phyloP scores from a whole-genome alignment of 2,888 invertebrate genomes.

The Phaonia tiefii region DNA sequence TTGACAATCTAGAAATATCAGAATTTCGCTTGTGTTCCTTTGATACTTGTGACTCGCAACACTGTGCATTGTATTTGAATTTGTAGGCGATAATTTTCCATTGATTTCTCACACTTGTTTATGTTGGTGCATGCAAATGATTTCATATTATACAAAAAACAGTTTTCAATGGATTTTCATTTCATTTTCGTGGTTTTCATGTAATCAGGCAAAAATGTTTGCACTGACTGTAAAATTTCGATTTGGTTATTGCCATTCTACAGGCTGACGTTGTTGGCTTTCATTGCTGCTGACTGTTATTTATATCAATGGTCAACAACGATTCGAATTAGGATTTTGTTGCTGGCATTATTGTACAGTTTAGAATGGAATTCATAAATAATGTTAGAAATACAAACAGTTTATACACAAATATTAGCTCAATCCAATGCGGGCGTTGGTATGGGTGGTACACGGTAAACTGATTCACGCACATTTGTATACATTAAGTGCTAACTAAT shows the following conservation, averaged over 20 bases:
- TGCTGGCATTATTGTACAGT: conserved; percentile 21
- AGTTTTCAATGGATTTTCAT: conserved; percentile 35
- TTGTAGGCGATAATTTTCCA: too few relatives aligned
- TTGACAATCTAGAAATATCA: too few relatives aligned
- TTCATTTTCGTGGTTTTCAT: conserved; percentile 35
- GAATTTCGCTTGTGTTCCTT: too few relatives aligned
- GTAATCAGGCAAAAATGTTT: conserved; percentile 29
- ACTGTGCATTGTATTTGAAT: conserved; percentile 28
- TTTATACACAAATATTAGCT: conserved; percentile 34
- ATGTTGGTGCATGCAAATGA: neutral
- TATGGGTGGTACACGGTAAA: too few relatives aligned
- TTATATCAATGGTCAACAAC: too few relatives aligned
- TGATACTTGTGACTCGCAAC: neutral
- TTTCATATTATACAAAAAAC: conserved; percentile 32
- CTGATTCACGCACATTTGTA: too few relatives aligned
- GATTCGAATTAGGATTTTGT: too few relatives aligned
- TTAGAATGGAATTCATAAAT: conserved; percentile 32
- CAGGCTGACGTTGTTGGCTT: too few relatives aligned
- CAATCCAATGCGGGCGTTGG: neutral
- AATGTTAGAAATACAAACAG: conserved; percentile 25
- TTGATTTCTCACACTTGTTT: too few relatives aligned
- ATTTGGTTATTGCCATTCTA: too few relatives aligned
- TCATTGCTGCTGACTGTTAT: too few relatives aligned
- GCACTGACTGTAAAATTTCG: too few relatives aligned
- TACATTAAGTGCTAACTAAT: conserved; percentile 7